Evolutionary conservation across 2,113 vertebrate genomes (phyloP).

Genomic region (Megaceryle torquata): DNA sequence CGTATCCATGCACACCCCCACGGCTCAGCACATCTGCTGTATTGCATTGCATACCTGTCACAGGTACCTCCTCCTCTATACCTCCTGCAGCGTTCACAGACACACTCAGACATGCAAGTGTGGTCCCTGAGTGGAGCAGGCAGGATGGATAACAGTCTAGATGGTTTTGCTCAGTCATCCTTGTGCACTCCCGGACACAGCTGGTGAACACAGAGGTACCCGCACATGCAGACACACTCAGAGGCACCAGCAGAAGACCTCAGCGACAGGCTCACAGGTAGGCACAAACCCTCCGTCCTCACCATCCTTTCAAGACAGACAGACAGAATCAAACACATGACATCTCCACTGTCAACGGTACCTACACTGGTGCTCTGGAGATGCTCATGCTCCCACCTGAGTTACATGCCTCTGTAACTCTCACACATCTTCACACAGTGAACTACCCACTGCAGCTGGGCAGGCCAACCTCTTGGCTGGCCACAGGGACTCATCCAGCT

Average conservation of each 20-base stretch:
- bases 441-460: not conserved
- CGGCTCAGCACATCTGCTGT: not conserved
- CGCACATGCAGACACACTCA: not conserved
- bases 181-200: not conserved
- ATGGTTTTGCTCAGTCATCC: not conserved
- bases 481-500: not conserved
- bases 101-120: not conserved
- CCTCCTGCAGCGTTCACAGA: not conserved
- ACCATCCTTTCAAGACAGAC: not conserved
- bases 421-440: accelerated
- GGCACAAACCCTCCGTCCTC: not conserved
- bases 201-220: not conserved
- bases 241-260: not conserved
- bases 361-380: not conserved
- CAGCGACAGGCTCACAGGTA: not conserved
- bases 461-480: not conserved
- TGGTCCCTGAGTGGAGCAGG: not conserved
- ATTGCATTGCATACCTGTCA: accelerated
- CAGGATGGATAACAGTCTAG: not conserved
- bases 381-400: not conserved
- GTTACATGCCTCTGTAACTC: not conserved
- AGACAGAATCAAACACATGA: not conserved
- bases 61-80: not conserved
- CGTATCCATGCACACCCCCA: accelerated
- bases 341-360: not conserved